Base-by-base conservation (phyloP, 1,140 invertebrate species). In the Eumeta japonica region DNA sequence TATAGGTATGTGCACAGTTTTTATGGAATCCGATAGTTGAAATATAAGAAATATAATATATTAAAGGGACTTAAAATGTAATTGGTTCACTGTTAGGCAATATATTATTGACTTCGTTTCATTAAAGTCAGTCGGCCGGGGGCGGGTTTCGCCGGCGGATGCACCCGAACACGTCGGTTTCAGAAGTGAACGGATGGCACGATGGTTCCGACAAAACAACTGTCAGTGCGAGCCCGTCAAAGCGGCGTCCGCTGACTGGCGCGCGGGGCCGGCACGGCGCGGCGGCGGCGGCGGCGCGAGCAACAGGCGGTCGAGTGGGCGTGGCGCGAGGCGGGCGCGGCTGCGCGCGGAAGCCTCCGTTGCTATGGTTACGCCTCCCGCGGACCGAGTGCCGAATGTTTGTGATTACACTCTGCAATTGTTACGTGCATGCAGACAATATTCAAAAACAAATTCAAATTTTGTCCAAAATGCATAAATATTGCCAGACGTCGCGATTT, bases 321-420 rank as follows among this genome's bases (percentile, higher is more conserved):
- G 71, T 65, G 57, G 67, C 47, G 17, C 40, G 16, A 2, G 19
- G 43, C 38, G 46, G 51, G 39, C 57, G 59, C 58, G 67, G 39
- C 55, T 72, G 71, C 74, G 74, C 62, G 53, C 28, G 50, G 35
- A 16, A 36, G 18, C 34, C 28, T 12, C 52, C 28, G 72, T 76
- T 67, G 56, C 59, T 56, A 74, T 75, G 65, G 51, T 52, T 45
- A 76, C 72, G 66, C 67, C 67, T 66, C 60, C 67, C 61, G 32
- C 30, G 35, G 31, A 18, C 27, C 12, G 29, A 7, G n/a, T n/a
- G 12, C 41, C 43, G 39, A 58, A 55, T 70, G 63, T 71, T 71
- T 70, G 62, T 64, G 62, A 66, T 66, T 59, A 58, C 53, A 43
- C 16, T 16, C 16, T 24, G n/a, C n/a, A n/a, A n/a, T n/a, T n/a